Percentiles rank a stretch among this genome's conserved stretches.
Conservation (phyloP, 2,113 vertebrate genomes). For the Danio rerio region GRCz12tu NC_133176.1:28304501-28305000, state of each 20-base stretch:
- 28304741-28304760: not conserved
- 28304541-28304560: conserved; percentile 10
- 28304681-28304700: not conserved
- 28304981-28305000: too few relatives aligned
- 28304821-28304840: not conserved
- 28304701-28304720: not conserved
- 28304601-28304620: conserved; percentile 71
- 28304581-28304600: conserved; percentile 80
- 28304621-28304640: conserved; percentile 50
- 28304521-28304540: not conserved
- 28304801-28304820: not conserved
- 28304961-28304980: too few relatives aligned
- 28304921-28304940: too few relatives aligned
- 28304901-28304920: too few relatives aligned
- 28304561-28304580: conserved; percentile 70
- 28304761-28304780: not conserved
- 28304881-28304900: not conserved
- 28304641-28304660: not conserved
- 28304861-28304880: too few relatives aligned
- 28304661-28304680: conserved; percentile 33
- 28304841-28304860: too few relatives aligned
- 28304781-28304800: not conserved
- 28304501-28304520: not conserved
- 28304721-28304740: not conserved
- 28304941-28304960: too few relatives aligned